These are phyloP conservation scores for Myotis daubentonii DNA, from an alignment of 2,797 vertebrate species.

Conservation along the genomic window DNA sequence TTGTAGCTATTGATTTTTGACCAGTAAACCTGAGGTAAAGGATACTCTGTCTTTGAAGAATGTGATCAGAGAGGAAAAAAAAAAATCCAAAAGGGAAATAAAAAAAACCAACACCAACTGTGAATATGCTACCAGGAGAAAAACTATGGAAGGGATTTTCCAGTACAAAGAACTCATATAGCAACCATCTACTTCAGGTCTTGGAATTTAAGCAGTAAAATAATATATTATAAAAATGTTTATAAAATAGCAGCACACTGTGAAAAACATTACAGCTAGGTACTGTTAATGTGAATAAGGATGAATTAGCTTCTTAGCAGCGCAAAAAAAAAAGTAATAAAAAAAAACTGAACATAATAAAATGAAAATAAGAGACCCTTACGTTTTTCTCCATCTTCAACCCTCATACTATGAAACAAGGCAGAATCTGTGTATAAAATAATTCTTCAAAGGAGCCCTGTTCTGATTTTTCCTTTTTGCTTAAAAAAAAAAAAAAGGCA, in stretches of 20 bases:
- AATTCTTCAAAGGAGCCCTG: conserved; percentile 83
- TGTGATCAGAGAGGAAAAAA: conserved; percentile 87
- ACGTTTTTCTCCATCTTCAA: conserved; percentile 90
- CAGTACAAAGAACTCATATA: conserved; percentile 94
- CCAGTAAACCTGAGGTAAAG: conserved; percentile 99
- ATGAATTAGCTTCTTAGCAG: conserved; percentile 99
- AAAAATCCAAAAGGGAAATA: conserved; percentile 54
- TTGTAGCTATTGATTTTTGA: conserved; percentile 85
- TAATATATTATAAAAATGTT: conserved; percentile 99
- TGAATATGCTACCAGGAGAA: conserved; percentile 89
- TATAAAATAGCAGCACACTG: conserved; percentile 99
- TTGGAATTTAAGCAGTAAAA: conserved; percentile 99
- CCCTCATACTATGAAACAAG: conserved; percentile 86
- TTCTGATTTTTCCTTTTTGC: conserved; percentile 83
- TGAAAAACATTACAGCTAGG: conserved; percentile 99
- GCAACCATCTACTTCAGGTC: conserved; percentile 96
- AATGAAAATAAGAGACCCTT: conserved; percentile 78
- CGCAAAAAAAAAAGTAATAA: conserved; percentile 92
- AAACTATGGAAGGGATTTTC: conserved; percentile 95
- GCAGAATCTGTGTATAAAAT: conserved; percentile 85
- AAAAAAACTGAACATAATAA: conserved; percentile 86
- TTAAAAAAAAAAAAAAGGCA: conserved; percentile 82
- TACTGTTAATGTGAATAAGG: conserved; percentile 99
- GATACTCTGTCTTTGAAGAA: conserved; percentile 92
- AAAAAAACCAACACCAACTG: conserved; percentile 59